Base-by-base conservation (phyloP, 2,888 invertebrate species). In the Ophonus ardosiacus region DNA sequence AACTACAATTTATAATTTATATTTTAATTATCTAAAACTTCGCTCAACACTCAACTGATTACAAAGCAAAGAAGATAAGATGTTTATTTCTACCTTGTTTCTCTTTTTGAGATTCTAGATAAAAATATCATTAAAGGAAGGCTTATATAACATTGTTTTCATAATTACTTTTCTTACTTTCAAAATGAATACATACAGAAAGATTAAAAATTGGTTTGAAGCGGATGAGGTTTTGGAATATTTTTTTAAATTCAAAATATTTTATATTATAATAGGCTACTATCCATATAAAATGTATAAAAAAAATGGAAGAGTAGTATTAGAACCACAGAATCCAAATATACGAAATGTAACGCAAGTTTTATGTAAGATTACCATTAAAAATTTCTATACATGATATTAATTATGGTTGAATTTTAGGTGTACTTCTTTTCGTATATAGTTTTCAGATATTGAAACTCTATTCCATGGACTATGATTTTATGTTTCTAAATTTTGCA, bases 301-400 rank as follows among this genome's bases (percentile, higher is more conserved):
- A 24, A 18, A 13, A 15, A 24, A 78, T 56, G 78, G 56, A 10
- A n/a, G 31, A 57, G 24, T 24, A 1, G 10, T 31, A 0, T 7
- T 57, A 7, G n/a, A 57, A n/a, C n/a, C 78, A 8, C 13, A 18
- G n/a, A 78, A 78, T 24, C 78, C 57, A 24, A 78, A 78, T 24
- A 31, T 78, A n/a, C 31, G 56, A 8, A 78, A 78, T 31, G 57
- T 78, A 0, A 6, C 13, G 10, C 38, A 56, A 7, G 24, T 78
- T 57, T 7, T 56, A 17, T 24, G 78, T 78, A 57, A 31, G 40
- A 43, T n/a, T n/a, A 13, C 17, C 15, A 56, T 21, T 76, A 56
- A 43, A 3, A 56, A 76, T 43, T 15, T 43, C 31, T 65, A 65
- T 18, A 51, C 21, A 76, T 17, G 7, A 21, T 7, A 78, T 51